Conservation (phyloP, 2,797 vertebrate genomes). For the Ctenosaura bakeri region DNA sequence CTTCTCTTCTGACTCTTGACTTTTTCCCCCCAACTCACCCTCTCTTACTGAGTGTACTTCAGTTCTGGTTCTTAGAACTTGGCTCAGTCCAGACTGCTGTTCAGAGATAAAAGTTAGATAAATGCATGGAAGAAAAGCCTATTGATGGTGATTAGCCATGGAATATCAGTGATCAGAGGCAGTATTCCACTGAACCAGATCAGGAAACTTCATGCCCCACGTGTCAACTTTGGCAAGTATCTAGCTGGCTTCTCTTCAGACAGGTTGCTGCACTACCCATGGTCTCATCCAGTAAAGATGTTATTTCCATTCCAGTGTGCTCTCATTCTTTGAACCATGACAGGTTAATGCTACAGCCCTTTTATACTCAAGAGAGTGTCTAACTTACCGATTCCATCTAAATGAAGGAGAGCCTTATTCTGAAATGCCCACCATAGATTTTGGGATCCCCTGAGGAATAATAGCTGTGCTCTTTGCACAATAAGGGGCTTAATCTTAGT, state of each 20-base stretch:
- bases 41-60: too few relatives aligned
- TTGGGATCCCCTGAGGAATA: too few relatives aligned
- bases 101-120: background rate
- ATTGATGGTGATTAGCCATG: background rate
- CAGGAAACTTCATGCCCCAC: background rate
- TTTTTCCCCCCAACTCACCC: too few relatives aligned
- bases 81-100: too few relatives aligned
- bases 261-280: background rate
- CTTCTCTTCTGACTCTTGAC: too few relatives aligned
- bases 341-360: background rate
- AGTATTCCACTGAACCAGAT: background rate
- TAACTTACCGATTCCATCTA: background rate
- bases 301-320: background rate
- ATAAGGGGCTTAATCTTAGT: slow-evolving; percentile 67
- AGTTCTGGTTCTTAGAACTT: background rate
- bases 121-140: background rate
- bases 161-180: background rate
- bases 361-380: background rate
- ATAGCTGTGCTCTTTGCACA: slow-evolving; percentile 32
- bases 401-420: background rate
- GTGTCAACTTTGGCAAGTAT: background rate
- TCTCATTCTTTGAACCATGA: background rate
- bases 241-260: background rate
- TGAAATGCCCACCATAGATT: background rate
- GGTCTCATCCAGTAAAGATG: background rate